Evolutionary conservation across 2,888 invertebrate species (phyloP).

Genomic region (Tineola bisselliella): DNA sequence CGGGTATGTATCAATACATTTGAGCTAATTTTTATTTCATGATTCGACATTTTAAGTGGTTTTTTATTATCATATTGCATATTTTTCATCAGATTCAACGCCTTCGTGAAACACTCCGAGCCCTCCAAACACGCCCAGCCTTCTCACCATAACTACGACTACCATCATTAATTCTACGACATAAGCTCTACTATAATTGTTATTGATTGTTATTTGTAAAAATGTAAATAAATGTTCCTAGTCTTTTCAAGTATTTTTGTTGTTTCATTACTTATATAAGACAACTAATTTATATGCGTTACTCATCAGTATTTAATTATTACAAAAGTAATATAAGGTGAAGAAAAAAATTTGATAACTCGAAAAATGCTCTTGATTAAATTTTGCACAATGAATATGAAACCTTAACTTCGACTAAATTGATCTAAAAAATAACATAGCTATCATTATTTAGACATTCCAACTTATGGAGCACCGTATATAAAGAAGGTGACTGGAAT

Average conservation of each 20-base stretch:
- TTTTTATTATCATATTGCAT: not conserved
- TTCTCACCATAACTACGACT: constrained; percentile 22
- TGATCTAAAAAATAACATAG: no score
- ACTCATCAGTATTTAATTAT: no score
- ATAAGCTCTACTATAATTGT: not conserved
- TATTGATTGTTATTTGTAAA: constrained; percentile 11
- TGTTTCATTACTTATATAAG: not conserved
- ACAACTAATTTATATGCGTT: no score
- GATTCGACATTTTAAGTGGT: not conserved
- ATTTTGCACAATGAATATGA: no score
- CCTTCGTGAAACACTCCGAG: constrained; percentile 51
- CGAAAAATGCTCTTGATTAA: no score
- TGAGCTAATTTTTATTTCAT: not conserved
- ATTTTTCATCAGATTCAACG: constrained; percentile 45
- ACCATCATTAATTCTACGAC: constrained; percentile 17
- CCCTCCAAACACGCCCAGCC: constrained; percentile 34
- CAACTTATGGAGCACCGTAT: no score
- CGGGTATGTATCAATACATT: constrained; percentile 24
- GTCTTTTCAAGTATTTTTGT: not conserved
- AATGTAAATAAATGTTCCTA: constrained; percentile 7
- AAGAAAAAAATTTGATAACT: no score
- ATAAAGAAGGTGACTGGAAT: no score
- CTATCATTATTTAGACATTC: no score
- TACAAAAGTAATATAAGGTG: no score
- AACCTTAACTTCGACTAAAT: no score